Conservation (phyloP, 2,113 vertebrate species). For the Boleophthalmus pectinirostris region DNA sequence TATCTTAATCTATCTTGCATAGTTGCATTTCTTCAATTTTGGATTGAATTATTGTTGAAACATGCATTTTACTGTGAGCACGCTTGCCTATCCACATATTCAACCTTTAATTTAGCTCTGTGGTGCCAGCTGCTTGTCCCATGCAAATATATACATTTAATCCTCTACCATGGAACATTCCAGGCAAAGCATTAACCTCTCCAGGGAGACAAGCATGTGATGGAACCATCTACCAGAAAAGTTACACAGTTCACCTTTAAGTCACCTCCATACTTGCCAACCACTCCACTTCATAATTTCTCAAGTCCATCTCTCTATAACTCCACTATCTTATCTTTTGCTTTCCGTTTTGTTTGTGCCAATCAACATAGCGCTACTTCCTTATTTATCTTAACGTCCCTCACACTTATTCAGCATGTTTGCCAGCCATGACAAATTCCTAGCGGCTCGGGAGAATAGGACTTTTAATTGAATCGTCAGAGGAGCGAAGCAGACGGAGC, state of each 20-base stretch:
- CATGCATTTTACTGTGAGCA: too few relatives aligned
- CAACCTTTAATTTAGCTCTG: too few relatives aligned
- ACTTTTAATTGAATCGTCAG: conserved; percentile 46
- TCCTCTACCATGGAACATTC: too few relatives aligned
- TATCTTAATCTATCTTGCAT: too few relatives aligned
- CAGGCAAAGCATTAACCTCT: too few relatives aligned
- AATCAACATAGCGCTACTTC: conserved; percentile 28
- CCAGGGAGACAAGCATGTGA: too few relatives aligned
- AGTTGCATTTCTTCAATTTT: too few relatives aligned
- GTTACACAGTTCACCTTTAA: background rate
- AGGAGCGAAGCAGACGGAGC: conserved; percentile 22
- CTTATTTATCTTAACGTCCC: conserved; percentile 11
- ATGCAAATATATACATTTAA: too few relatives aligned
- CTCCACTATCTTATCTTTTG: conserved; percentile 18
- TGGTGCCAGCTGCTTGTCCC: too few relatives aligned
- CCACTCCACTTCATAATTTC: conserved; percentile 19
- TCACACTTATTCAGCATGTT: conserved; percentile 36
- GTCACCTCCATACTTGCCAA: background rate
- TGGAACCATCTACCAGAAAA: background rate
- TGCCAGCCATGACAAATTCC: conserved; percentile 31
- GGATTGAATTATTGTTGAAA: too few relatives aligned
- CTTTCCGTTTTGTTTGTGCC: conserved; percentile 5
- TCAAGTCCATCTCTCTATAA: conserved; percentile 15
- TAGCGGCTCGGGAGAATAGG: conserved; percentile 31
- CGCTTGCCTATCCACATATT: too few relatives aligned